These are phyloP conservation scores for Aphidius ervi DNA, from an alignment of 1,140 invertebrate genomes.

Conservation along the genomic window DNA sequence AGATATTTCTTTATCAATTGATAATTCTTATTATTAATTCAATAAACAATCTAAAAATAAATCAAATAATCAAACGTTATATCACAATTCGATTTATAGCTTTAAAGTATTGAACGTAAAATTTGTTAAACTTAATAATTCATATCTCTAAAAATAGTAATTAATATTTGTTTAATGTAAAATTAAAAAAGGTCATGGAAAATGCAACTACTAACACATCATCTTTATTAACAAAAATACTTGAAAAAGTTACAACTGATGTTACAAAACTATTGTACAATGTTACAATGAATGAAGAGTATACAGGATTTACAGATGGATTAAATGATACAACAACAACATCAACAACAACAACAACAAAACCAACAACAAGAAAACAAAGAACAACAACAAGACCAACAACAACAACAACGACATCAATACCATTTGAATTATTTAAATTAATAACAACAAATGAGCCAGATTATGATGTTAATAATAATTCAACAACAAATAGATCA, in stretches of 20 bases:
- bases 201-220: slow-evolving; percentile 7
- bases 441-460: slow-evolving; percentile 10
- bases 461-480: slow-evolving; percentile 9
- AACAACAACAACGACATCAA: background rate
- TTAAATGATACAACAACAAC: slow-evolving; percentile 10
- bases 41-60: too few relatives aligned
- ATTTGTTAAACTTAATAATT: too few relatives aligned
- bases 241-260: slow-evolving; percentile 19
- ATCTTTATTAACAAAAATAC: slow-evolving; percentile 14
- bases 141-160: too few relatives aligned
- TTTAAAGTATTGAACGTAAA: too few relatives aligned
- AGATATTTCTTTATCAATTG: too few relatives aligned
- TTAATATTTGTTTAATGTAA: background rate
- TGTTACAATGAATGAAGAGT: slow-evolving; percentile 13
- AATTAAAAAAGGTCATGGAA: slow-evolving; percentile 15
- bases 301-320: slow-evolving; percentile 11
- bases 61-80: too few relatives aligned
- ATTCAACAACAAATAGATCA: slow-evolving; percentile 11
- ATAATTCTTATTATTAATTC: too few relatives aligned
- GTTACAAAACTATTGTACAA: slow-evolving; percentile 22
- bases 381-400: background rate
- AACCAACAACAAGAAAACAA: too few relatives aligned
- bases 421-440: slow-evolving; percentile 15
- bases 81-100: too few relatives aligned
- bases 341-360: too few relatives aligned